These are phyloP conservation scores for Leucosticte australis DNA, from an alignment of 2,113 vertebrate genomes.

Conservation along the genomic window DNA sequence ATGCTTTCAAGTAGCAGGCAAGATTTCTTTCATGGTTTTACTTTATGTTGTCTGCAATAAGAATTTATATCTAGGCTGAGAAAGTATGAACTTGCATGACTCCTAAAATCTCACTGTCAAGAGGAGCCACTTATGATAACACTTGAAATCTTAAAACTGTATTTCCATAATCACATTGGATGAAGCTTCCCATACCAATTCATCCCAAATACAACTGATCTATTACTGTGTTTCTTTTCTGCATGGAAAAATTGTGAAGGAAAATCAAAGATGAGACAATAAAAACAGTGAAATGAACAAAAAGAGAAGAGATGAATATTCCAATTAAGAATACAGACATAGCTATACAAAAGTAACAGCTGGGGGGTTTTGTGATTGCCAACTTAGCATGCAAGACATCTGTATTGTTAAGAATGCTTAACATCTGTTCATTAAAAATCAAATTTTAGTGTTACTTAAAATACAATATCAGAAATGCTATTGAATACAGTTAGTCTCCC, in stretches of 20 bases:
- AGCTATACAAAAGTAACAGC: neutral
- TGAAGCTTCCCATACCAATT: neutral
- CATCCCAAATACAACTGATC: neutral
- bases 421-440: neutral
- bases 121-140: neutral
- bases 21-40: neutral
- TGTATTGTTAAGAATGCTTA: neutral
- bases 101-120: neutral
- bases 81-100: neutral
- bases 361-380: neutral
- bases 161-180: neutral
- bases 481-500: neutral
- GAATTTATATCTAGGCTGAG: neutral
- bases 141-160: neutral
- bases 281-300: neutral
- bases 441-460: neutral
- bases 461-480: fast-evolving
- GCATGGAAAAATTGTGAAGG: neutral
- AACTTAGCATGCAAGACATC: neutral
- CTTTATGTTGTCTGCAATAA: neutral
- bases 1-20: neutral
- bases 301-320: neutral
- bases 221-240: neutral
- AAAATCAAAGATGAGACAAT: neutral
- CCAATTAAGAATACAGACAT: neutral